Evolutionary conservation across 2,888 invertebrate species (phyloP), one percentile per base, ranked within the genome.

Genomic region (Dolichopus griseipennis): DNA sequence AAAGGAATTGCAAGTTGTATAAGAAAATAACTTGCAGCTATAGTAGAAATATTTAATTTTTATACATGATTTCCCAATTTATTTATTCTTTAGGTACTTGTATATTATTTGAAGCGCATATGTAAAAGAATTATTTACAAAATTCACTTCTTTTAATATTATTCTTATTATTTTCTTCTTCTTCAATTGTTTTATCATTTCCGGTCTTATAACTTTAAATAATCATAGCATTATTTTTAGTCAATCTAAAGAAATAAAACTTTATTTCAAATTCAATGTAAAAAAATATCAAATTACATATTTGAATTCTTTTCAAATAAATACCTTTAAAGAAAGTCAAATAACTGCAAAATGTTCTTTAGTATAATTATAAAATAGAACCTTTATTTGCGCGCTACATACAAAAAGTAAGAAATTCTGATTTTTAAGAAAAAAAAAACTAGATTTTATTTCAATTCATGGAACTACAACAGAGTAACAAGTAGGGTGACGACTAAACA

Each of bases 401-500:
- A 37, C 37, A 18, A 52, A 18, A 18, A 12, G 2, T 12, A 52
- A 52, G 18, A 52, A n/a, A 52, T 12, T 2, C 15, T 18, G 9
- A 15, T 15, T n/a, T 52, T 52, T 52, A 43, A 43, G 43, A 43
- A 43, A 43, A 12, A 15, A 43, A 9, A 37, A 37, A 10, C 37
- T 41, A 41, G 8, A 41, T 12, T 41, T 41, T 27, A 6, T 12
- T 41, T 41, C 41, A 41, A 6, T 41, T 41, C n/a, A n/a, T 15
- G 3, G 8, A 41, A 27, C 27, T 2, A 27, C 3, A 41, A 52
- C 15, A n/a, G 52, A 18, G 52, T 18, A 52, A 18, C 18, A 52
- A 52, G 52, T 52, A 52, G 52, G 52, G 52, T 52, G 52, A 52
- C 52, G 18, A 52, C 52, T 18, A 52, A 52, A 52, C 52, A 52